A percentile compares a stretch with the other conserved stretches of the same genome.
phyloP scores from a whole-genome alignment of 1,140 invertebrate species.

The Magallana angulata region DNA sequence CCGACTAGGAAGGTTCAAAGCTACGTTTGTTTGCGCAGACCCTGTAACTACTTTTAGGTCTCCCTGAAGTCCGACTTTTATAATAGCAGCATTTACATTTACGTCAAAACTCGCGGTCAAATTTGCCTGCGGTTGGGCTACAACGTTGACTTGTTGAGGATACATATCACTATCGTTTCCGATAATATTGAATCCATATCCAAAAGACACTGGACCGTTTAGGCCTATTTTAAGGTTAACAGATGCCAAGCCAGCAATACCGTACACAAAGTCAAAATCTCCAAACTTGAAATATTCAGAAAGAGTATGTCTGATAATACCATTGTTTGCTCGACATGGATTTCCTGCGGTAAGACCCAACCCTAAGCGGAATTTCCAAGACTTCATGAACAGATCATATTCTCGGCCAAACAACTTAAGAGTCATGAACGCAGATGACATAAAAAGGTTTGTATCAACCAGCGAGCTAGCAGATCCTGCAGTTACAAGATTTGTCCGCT shows the following conservation, averaged over 20 bases:
- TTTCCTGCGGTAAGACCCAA: neutral
- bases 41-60: neutral
- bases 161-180: neutral
- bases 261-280: neutral
- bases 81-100: neutral
- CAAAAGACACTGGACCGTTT: constrained; percentile 6
- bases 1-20: neutral
- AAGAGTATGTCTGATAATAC: neutral
- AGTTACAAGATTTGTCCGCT: neutral
- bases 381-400: constrained; percentile 31
- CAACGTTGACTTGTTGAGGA: constrained; percentile 1
- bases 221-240: neutral
- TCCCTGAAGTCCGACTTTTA: neutral
- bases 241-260: neutral
- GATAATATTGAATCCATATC: constrained; percentile 31
- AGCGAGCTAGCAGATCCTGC: constrained; percentile 28
- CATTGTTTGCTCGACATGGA: neutral
- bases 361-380: constrained; percentile 14
- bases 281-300: constrained; percentile 7
- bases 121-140: neutral
- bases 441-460: constrained; percentile 2
- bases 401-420: neutral
- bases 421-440: neutral
- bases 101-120: neutral
- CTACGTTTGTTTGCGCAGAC: neutral